phyloP scores from a whole-genome alignment of 53 echinoderm and acorn worm genomes.

The Temnopleurus reevesii region DNA sequence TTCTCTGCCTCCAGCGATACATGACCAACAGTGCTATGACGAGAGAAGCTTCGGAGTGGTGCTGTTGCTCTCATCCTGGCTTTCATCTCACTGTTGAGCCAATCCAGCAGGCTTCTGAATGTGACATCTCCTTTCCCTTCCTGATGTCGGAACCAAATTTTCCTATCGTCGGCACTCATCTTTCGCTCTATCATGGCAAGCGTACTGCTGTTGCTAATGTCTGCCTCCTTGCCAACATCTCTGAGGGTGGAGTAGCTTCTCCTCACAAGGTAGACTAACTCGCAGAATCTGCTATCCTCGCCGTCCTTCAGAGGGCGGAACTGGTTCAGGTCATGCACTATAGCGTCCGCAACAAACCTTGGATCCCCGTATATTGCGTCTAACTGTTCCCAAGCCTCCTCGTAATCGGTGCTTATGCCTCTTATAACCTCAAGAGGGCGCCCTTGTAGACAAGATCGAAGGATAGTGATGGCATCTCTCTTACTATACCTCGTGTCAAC shows the following conservation, averaged over 20 bases:
- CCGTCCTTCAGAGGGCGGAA: constrained; percentile 44
- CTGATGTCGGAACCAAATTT: not conserved
- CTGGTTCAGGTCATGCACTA: constrained; percentile 30
- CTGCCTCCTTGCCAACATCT: not conserved
- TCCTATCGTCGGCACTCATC: constrained; percentile 11
- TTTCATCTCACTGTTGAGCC: not conserved
- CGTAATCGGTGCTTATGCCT: not conserved
- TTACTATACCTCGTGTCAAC: constrained; percentile 38
- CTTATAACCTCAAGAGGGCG: not conserved
- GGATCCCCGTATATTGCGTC: constrained; percentile 62
- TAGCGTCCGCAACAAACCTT: constrained; percentile 40
- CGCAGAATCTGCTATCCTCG: constrained; percentile 61
- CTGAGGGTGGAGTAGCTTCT: constrained; percentile 46
- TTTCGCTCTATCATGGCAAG: constrained; percentile 47
- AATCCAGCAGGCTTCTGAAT: no score
- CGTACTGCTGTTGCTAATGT: constrained; percentile 59
- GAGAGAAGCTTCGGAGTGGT: not conserved
- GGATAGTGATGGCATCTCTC: no score
- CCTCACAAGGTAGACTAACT: constrained; percentile 45
- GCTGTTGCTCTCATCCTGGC: not conserved
- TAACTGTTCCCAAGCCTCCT: not conserved
- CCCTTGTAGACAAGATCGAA: not conserved
- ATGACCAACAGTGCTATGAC: not conserved
- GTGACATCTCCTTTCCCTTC: no score
- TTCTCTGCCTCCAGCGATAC: not conserved